Conservation (phyloP, 2,888 invertebrate species). For the Macropis europaea region DNA sequence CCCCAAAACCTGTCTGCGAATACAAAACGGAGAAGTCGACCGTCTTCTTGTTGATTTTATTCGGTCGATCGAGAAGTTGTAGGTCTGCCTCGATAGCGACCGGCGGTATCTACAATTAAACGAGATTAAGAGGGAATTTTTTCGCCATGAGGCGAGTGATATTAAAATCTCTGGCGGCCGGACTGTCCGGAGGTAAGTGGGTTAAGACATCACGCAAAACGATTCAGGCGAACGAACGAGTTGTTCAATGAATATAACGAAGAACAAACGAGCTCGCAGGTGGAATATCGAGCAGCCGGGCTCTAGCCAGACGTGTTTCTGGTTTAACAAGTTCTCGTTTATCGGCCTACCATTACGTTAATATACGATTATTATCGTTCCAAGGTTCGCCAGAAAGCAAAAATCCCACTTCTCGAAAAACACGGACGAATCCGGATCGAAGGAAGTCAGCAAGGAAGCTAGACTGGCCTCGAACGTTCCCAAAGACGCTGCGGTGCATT, state of each 20-base stretch:
- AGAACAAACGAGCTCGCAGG: not conserved
- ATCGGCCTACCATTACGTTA: slow-evolving; percentile 1
- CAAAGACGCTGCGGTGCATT: slow-evolving; percentile 65
- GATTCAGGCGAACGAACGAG: not conserved
- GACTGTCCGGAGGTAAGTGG: not conserved
- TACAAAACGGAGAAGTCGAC: too few species aligned
- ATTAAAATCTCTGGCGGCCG: not conserved
- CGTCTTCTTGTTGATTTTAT: too few species aligned
- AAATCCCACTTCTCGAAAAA: slow-evolving; percentile 16
- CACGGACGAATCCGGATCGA: not conserved
- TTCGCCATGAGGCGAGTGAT: not conserved
- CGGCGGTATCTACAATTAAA: too few species aligned
- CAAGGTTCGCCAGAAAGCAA: slow-evolving; percentile 9
- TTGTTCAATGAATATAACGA: slow-evolving; percentile 5
- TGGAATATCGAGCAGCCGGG: not conserved
- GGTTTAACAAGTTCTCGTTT: not conserved
- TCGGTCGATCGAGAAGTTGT: too few species aligned
- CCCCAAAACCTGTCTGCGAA: too few species aligned
- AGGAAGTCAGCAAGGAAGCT: not conserved
- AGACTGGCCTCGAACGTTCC: slow-evolving; percentile 41
- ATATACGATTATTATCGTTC: slow-evolving; percentile 5
- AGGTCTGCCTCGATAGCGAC: too few species aligned
- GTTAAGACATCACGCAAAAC: not conserved
- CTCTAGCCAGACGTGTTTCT: not conserved
- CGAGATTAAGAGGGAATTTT: too few species aligned